Percentiles rank a stretch among this genome's conserved stretches.
Conservation (phyloP, 2,888 invertebrate genomes). For the Ornithoptera alexandrae region DNA sequence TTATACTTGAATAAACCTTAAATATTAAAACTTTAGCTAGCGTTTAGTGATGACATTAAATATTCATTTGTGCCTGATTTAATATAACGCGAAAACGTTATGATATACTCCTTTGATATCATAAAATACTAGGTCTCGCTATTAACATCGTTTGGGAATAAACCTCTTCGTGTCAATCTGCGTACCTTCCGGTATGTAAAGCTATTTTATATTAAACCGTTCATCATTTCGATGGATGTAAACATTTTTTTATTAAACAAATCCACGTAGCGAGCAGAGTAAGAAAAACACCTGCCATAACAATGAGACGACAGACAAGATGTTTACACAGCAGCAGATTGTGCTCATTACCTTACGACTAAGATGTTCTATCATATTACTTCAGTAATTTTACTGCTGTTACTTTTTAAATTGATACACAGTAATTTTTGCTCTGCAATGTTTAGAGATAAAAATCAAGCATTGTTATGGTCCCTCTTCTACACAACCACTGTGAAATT, state of each 20-base stretch:
- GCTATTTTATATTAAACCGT: neutral
- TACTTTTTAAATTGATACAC: too few species aligned
- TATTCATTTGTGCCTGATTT: neutral
- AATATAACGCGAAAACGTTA: neutral
- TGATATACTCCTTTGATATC: neutral
- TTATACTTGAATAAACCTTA: neutral
- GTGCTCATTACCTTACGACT: neutral
- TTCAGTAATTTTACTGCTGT: too few species aligned
- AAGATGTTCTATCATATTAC: too few species aligned
- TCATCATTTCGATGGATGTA: neutral
- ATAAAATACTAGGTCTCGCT: neutral
- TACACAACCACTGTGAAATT: too few species aligned
- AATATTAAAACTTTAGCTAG: neutral
- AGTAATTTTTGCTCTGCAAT: too few species aligned
- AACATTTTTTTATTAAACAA: neutral
- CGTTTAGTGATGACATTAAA: neutral
- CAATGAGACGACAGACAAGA: neutral
- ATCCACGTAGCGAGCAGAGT: neutral
- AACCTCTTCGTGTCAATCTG: too few species aligned
- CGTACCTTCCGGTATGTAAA: neutral
- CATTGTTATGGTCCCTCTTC: too few species aligned
- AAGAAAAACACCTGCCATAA: neutral
- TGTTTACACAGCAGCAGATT: neutral
- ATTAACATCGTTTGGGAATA: neutral
- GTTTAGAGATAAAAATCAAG: too few species aligned